A percentile compares a stretch with the other conserved stretches of the same genome.
phyloP scores from a whole-genome alignment of 1,140 invertebrate genomes.

The Drosophila santomea region DNA sequence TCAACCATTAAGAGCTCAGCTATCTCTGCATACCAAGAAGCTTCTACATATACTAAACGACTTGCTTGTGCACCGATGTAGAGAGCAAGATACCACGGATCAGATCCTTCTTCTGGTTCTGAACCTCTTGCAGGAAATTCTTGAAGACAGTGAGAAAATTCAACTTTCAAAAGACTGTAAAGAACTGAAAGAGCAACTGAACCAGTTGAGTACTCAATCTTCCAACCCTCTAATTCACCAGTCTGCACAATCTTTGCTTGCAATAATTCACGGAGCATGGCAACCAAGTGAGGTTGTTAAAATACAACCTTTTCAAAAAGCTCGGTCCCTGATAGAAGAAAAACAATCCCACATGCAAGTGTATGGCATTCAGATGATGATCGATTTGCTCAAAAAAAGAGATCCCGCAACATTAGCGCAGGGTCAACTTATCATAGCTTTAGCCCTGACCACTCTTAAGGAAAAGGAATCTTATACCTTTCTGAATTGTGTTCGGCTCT shows the following conservation, averaged over 20 bases:
- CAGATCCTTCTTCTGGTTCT: constrained; percentile 65
- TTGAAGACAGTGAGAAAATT: constrained; percentile 53
- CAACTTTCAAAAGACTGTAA: constrained; percentile 25
- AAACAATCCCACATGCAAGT: constrained; percentile 72
- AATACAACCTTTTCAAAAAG: constrained; percentile 47
- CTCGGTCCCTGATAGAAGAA: constrained; percentile 64
- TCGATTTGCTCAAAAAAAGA: constrained; percentile 58
- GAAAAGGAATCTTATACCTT: constrained; percentile 79
- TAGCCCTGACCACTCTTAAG: constrained; percentile 68
- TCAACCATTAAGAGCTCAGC: constrained; percentile 61
- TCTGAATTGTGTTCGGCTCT: constrained; percentile 77
- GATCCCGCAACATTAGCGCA: constrained; percentile 64
- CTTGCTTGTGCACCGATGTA: constrained; percentile 36
- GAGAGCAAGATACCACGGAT: constrained; percentile 32
- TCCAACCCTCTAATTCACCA: constrained; percentile 37
- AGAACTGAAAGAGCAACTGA: constrained; percentile 23
- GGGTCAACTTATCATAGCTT: constrained; percentile 67
- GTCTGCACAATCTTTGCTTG: constrained; percentile 38
- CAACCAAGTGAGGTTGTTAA: neutral
- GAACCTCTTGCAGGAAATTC: constrained; percentile 67
- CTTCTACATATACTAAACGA: constrained; percentile 55
- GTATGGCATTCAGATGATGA: constrained; percentile 72
- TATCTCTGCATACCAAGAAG: constrained; percentile 52
- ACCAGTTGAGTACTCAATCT: constrained; percentile 13
- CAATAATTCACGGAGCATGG: constrained; percentile 24